These are phyloP conservation scores for Myiotriccus ornatus DNA, from an alignment of 2,797 vertebrate genomes.

Conservation along the genomic window DNA sequence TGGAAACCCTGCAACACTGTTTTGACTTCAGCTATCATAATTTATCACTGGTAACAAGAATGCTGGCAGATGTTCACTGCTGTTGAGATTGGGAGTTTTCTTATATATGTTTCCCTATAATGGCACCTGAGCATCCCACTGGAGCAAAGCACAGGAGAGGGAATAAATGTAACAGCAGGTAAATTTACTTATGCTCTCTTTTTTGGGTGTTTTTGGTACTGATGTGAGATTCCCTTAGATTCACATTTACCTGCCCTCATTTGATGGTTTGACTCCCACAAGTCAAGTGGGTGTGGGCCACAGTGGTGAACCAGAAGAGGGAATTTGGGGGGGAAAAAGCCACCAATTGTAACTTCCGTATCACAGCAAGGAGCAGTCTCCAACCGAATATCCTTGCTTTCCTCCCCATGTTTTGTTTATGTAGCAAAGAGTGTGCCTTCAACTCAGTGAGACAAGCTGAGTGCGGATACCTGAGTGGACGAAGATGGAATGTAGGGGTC, in stretches of 20 bases:
- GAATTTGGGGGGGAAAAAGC: accelerated
- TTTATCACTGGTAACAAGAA: background rate
- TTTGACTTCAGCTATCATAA: background rate
- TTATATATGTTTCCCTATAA: background rate
- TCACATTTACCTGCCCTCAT: background rate
- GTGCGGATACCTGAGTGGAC: background rate
- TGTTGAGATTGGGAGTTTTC: background rate
- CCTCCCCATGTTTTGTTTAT: background rate
- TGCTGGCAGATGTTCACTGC: background rate
- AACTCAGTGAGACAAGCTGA: background rate
- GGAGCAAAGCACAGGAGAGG: background rate
- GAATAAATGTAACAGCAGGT: background rate
- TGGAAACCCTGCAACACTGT: background rate
- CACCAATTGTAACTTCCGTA: background rate
- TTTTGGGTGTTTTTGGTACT: background rate
- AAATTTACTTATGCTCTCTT: background rate
- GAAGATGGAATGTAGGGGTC: background rate
- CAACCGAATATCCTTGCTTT: background rate
- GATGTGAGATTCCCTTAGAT: background rate
- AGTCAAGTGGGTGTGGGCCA: background rate
- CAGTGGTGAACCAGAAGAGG: background rate
- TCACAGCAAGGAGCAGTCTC: background rate
- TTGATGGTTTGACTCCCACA: background rate
- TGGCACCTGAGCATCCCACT: background rate
- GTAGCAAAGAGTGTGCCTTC: constrained; percentile 4